Conservation (phyloP, 1,140 invertebrate species). For the Amyelois transitella region DNA sequence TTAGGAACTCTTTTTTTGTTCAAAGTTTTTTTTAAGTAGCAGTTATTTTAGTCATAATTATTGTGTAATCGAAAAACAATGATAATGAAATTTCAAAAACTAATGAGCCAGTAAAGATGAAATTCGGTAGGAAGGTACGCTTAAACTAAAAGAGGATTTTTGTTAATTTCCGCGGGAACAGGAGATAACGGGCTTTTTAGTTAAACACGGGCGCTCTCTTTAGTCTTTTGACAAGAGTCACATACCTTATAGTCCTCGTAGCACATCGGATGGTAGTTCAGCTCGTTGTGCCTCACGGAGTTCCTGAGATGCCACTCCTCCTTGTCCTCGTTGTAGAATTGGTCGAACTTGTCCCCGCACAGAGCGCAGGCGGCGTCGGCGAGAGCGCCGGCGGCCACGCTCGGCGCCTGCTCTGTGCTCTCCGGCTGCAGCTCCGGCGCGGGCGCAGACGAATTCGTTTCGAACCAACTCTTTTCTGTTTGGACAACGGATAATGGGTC, state of each 20-base stretch:
- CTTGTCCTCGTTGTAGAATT: slow-evolving; percentile 95
- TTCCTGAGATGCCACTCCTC: slow-evolving; percentile 96
- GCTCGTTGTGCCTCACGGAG: slow-evolving; percentile 84
- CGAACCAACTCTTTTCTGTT: slow-evolving; percentile 92
- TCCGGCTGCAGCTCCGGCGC: slow-evolving; percentile 40
- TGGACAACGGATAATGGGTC: neutral
- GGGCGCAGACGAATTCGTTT: slow-evolving; percentile 78
- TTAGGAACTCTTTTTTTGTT: too few species aligned
- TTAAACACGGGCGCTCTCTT: too few species aligned
- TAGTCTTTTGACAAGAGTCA: too few species aligned
- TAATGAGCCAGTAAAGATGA: too few species aligned
- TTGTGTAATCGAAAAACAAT: too few species aligned
- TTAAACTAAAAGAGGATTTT: too few species aligned
- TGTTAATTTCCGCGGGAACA: too few species aligned
- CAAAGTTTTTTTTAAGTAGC: too few species aligned
- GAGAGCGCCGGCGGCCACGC: slow-evolving; percentile 76
- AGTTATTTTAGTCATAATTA: too few species aligned
- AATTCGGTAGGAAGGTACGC: too few species aligned
- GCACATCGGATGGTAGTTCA: slow-evolving; percentile 93
- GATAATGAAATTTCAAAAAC: too few species aligned
- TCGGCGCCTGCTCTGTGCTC: slow-evolving; percentile 72
- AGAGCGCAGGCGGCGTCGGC: slow-evolving; percentile 85
- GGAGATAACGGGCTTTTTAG: too few species aligned
- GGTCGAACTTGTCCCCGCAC: slow-evolving; percentile 93
- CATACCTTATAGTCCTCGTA: slow-evolving; percentile 93